A percentile compares a stretch with the other conserved stretches of the same genome.
Evolutionary conservation across 2,113 vertebrate species (phyloP).

Genomic region (Aramus guarauna): DNA sequence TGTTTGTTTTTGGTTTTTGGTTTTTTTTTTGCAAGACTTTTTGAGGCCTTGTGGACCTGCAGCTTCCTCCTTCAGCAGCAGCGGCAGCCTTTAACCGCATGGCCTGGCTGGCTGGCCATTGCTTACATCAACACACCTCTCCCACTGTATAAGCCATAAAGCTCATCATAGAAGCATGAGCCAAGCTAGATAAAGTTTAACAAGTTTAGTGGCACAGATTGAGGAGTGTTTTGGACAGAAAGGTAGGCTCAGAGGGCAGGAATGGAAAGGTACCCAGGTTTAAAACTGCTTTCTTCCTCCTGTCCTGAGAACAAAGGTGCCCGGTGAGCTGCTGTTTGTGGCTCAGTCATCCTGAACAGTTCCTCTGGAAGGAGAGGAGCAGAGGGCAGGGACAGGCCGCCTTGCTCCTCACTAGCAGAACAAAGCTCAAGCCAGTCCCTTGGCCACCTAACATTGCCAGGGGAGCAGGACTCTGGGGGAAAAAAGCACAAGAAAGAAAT

Average conservation of each 20-base stretch:
- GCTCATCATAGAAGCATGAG: background rate
- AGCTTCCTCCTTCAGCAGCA: background rate
- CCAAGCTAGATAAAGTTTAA: background rate
- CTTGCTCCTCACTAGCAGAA: background rate
- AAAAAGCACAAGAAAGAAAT: background rate
- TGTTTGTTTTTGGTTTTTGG: too few relatives aligned
- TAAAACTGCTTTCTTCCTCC: background rate
- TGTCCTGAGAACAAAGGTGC: background rate
- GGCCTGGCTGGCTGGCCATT: background rate
- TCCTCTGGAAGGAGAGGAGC: background rate
- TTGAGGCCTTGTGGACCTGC: background rate
- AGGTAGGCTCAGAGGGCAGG: background rate
- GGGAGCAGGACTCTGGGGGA: background rate
- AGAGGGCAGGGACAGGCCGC: background rate
- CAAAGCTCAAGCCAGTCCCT: background rate
- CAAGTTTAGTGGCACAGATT: background rate
- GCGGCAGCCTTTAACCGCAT: background rate
- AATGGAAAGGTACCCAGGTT: background rate
- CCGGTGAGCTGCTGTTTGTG: background rate
- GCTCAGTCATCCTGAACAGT: background rate
- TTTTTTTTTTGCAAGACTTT: background rate
- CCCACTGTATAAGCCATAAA: background rate
- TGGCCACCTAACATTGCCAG: background rate
- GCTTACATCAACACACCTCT: background rate
- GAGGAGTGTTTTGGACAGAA: background rate